Percentiles rank a stretch among this genome's conserved stretches.
phyloP scores from a whole-genome alignment of 2,113 vertebrate species.

The Tachysurus vachellii region DNA sequence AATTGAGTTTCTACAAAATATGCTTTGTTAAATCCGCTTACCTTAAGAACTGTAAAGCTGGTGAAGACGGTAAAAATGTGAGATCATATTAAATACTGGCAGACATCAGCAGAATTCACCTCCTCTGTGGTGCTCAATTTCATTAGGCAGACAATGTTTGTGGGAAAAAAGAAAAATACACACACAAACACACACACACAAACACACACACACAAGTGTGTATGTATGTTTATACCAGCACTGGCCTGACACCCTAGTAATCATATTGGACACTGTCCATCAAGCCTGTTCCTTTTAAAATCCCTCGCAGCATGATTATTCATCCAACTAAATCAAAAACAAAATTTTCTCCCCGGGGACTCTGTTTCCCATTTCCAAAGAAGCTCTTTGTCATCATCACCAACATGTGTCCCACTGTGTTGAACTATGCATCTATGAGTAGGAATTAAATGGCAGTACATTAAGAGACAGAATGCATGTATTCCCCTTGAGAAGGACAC shows the following conservation, averaged over 20 bases:
- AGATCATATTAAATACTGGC: constrained; percentile 32
- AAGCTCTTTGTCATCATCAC: not conserved
- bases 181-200: no score
- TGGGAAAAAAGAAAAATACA: not conserved
- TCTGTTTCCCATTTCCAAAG: constrained; percentile 26
- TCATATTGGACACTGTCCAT: constrained; percentile 26
- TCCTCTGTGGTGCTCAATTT: constrained; percentile 22
- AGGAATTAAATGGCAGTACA: not conserved
- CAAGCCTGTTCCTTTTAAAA: constrained; percentile 43
- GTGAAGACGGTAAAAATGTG: constrained; percentile 4
- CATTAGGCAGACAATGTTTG: constrained; percentile 12
- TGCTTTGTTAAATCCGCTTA: constrained; percentile 40
- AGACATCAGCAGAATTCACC: constrained; percentile 26
- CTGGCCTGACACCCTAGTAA: constrained; percentile 20
- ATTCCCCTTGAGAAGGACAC: constrained; percentile 13
- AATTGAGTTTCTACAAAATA: constrained; percentile 31
- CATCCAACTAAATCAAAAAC: constrained; percentile 46
- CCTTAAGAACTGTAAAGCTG: constrained; percentile 36
- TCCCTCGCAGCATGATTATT: constrained; percentile 36
- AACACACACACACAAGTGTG: no score
- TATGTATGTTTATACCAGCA: constrained; percentile 11
- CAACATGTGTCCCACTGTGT: constrained; percentile 18
- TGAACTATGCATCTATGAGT: not conserved
- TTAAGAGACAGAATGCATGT: constrained; percentile 23
- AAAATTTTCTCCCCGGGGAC: constrained; percentile 46